phyloP scores from a whole-genome alignment of 2,113 vertebrate genomes.

The Rousettus leschenaultii region DNA sequence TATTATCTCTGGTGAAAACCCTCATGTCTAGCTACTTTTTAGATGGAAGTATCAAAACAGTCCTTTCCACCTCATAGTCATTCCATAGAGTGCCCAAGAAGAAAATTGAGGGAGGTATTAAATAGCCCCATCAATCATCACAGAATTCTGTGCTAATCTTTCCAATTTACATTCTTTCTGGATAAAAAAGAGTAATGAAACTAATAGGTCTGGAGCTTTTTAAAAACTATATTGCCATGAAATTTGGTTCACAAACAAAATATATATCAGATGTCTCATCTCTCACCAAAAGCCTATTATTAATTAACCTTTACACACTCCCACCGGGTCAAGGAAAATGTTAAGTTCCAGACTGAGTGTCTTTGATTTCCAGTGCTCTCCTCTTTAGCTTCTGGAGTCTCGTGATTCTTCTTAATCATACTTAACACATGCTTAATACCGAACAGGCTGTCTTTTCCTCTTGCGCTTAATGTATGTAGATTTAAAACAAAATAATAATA shows the following conservation, averaged over 20 bases:
- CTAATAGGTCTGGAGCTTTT: not conserved
- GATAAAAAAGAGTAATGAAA: not conserved
- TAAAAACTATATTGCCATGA: not conserved
- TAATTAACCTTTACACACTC: not conserved
- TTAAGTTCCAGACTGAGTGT: not conserved
- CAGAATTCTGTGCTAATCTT: not conserved
- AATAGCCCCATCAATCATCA: not conserved
- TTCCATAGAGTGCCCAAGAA: not conserved
- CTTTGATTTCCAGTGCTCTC: not conserved
- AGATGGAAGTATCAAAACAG: rapidly evolving
- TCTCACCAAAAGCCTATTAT: rapidly evolving
- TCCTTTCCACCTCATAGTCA: not conserved
- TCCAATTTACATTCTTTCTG: not conserved
- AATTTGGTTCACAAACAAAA: not conserved
- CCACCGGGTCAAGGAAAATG: not conserved
- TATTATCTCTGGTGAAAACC: not conserved
- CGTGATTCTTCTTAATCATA: not conserved
- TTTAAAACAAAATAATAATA: not conserved
- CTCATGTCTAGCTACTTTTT: not conserved
- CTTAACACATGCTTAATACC: too few species aligned
- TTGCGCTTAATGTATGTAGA: not conserved
- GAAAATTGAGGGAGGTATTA: not conserved
- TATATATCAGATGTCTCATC: not conserved
- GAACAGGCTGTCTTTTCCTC: not conserved
- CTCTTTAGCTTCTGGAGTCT: not conserved